Evolutionary conservation across 92 coral and sea anemone species (phyloP), one percentile per base, ranked within the genome.

Genomic region (Pocillopora grandis): DNA sequence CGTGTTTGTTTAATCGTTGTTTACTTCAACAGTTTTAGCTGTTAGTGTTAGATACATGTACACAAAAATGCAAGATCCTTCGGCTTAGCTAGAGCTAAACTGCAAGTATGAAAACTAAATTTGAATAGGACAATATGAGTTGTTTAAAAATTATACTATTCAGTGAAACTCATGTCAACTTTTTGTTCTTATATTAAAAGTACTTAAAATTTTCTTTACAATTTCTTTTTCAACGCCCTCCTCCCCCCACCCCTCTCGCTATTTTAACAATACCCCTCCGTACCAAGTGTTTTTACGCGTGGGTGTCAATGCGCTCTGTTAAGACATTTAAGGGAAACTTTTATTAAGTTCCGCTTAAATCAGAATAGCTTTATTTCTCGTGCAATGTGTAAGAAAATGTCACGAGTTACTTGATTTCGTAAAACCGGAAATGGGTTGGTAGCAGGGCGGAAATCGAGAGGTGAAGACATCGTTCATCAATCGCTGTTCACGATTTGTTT

Each of bases 1-100:
- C 9, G 36, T 70, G 55, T 70, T 70, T 70, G 75, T 70, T 70
- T 70, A 36, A 37, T 70, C 75, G 75, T 70, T 36, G 36, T 42
- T 42, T 42, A 42, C 52, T 42, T 2, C 52, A 42, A 42, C 52
- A 42, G 10, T 70, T 37, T 36, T 5, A 31, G 15, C 10, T 10
- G 1, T 37, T 21, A 70, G 19, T 37, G 36, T n/a, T 59, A 59
- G 18, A 59, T 16, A 59, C 62, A 42, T 59, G 33, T 16, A 69
- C 13, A 9, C 17, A 33, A 69, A 69, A 33, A 16, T 55, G 9
- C 57, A 70, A 70, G 6, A 70, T 7, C 75, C 57, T 36, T 70
- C 75, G 20, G 75, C 19, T 70, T 70, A 55, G 56, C 12, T 35
- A 42, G 52, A 42, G 52, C 52, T 7, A 42, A 7, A 42, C 52